These are phyloP conservation scores for Pyrocephalus nanus DNA, from an alignment of 2,797 vertebrate species.

Conservation along the genomic window DNA sequence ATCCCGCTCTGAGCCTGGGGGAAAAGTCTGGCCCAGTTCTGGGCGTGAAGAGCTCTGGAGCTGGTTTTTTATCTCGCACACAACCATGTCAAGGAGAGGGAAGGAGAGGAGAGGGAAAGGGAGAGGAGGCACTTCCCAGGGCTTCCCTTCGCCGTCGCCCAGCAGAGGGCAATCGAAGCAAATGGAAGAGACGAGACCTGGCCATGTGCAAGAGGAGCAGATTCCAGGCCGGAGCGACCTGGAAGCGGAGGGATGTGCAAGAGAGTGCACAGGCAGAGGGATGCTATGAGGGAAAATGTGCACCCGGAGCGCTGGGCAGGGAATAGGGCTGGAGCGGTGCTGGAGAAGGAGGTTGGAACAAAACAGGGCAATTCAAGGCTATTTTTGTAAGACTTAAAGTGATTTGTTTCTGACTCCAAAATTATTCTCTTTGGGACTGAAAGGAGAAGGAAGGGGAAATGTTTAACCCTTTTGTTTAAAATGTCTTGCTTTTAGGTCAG, in stretches of 20 bases:
- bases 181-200: conserved; percentile 12
- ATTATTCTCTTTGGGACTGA: background rate
- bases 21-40: too few species aligned
- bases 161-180: conserved; percentile 67
- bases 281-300: background rate
- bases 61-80: background rate
- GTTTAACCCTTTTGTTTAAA: background rate
- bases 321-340: background rate
- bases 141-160: background rate
- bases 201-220: background rate
- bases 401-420: background rate
- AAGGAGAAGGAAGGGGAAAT: background rate
- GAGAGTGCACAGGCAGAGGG: background rate
- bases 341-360: background rate
- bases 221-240: background rate
- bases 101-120: background rate
- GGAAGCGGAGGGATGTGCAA: background rate
- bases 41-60: accelerated
- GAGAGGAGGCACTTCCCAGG: background rate
- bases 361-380: background rate
- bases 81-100: accelerated
- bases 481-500: background rate
- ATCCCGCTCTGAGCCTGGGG: background rate
- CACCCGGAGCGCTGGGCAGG: background rate
- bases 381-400: background rate